Evolutionary conservation across 2,113 vertebrate species (phyloP), one percentile per base, ranked within the genome.

Genomic region (Varanus salvator): DNA sequence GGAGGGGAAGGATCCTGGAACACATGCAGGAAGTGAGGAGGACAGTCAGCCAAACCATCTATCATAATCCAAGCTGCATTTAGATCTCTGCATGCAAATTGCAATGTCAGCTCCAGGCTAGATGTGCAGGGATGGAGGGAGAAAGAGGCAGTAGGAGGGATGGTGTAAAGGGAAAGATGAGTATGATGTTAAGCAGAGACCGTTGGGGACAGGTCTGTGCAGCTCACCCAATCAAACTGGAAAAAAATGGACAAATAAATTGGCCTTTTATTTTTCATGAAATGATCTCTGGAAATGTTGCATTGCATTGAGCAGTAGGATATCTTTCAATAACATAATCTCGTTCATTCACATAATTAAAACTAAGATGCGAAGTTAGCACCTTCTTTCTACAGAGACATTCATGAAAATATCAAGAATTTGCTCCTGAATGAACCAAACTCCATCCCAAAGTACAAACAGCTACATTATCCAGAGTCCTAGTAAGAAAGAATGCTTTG

Each of bases 351-450:
- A 91, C 95, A 95, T 96, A 97, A 97, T 97, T 96, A 97, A 97
- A 97, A 96, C 91, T 95, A 92, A 84, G 54, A 96, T 96, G 92
- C 96, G 94, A 96, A 96, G 94, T 97, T 96, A 96, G 93, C 94
- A 95, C 92, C 92, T 94, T 92, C 96, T 96, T 92, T 94, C 96
- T 95, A 96, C 89, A 29, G 93, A 96, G 96, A 90, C 92, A 91
- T 87, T 96, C 92, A 95, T 96, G 94, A 97, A 97, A 97, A 97
- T 97, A 96, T 96, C 95, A 97, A 96, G 96, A 95, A 95, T 88
- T 44, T 95, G 86, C 87, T 95, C 95, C 94, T 93, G 92, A 92
- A 92, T 94, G 94, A 97, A 96, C 93, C 71, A 48, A 82, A 76
- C 21, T 93, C 93, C 96, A 92, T 94, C 91, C 93, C 17, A 5